Conservation (phyloP, 2,888 invertebrate species). For the Axea sp. region DNA sequence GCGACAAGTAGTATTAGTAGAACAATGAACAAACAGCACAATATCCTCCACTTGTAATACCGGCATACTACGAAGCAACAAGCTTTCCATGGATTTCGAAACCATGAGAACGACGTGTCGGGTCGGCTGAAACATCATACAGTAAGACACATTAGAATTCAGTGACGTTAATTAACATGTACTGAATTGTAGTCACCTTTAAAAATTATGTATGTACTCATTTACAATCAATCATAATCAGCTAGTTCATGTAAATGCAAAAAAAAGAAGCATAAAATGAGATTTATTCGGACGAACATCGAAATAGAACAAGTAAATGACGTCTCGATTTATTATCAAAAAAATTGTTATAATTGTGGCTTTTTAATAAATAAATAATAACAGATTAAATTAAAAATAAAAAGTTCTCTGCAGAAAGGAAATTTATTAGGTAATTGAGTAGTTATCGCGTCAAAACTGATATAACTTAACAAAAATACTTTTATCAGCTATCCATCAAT, state of each 20-base stretch:
- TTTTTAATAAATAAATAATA: no score
- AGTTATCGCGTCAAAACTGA: no score
- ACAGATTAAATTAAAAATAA: no score
- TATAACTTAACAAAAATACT: no score
- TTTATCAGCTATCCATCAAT: conserved; percentile 18
- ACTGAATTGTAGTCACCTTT: conserved; percentile 4
- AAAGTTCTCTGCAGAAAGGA: no score
- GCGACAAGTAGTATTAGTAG: conserved; percentile 74
- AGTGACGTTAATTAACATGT: conserved; percentile 9
- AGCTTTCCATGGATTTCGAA: conserved; percentile 81
- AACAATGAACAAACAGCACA: conserved; percentile 73
- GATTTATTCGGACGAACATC: no score
- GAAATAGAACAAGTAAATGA: no score
- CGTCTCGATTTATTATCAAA: no score
- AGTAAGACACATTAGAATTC: conserved; percentile 42
- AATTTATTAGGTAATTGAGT: no score
- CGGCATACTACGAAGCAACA: conserved; percentile 76
- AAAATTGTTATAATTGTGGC: no score
- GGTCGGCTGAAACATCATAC: conserved; percentile 81
- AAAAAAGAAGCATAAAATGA: no score
- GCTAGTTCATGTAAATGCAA: no score
- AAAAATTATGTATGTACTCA: neutral
- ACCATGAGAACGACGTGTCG: conserved; percentile 83
- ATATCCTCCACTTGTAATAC: conserved; percentile 78
- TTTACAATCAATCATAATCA: conserved; percentile 1